phyloP scores from a whole-genome alignment of 2,797 vertebrate genomes.

The Thalassophryne amazonica region DNA sequence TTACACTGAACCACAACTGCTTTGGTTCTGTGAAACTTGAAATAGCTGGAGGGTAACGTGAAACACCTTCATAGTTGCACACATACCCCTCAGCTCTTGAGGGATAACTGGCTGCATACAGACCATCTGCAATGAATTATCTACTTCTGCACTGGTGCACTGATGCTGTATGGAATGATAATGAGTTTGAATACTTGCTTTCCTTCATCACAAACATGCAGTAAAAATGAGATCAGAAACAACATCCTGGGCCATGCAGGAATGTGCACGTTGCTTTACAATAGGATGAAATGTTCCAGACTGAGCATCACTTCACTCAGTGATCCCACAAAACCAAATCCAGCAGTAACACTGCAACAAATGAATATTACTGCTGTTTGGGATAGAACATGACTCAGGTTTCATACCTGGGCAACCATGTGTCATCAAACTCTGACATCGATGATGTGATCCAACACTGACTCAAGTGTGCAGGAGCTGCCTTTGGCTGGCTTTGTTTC shows the following conservation, averaged over 20 bases:
- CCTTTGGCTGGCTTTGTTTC: too few relatives aligned
- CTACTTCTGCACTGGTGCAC: constrained; percentile 18
- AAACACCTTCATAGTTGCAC: constrained; percentile 47
- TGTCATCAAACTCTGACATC: too few relatives aligned
- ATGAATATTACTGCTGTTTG: too few relatives aligned
- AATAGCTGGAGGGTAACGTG: constrained; percentile 47
- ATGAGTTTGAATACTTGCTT: constrained; percentile 26
- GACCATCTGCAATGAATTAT: constrained; percentile 34
- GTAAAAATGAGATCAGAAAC: constrained; percentile 4
- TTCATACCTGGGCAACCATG: too few relatives aligned
- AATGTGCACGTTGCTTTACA: background rate
- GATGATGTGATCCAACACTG: too few relatives aligned
- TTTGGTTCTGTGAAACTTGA: constrained; percentile 36
- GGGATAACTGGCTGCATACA: constrained; percentile 48
- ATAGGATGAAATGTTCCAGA: background rate
- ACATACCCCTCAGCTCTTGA: constrained; percentile 42
- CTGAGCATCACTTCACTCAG: background rate
- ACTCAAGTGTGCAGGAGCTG: too few relatives aligned
- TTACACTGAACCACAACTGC: constrained; percentile 30
- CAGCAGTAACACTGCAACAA: too few relatives aligned
- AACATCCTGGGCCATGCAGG: background rate
- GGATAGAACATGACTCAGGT: too few relatives aligned
- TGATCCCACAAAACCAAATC: background rate
- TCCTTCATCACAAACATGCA: background rate
- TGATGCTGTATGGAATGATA: constrained; percentile 28